Conservation (phyloP, 1,140 invertebrate species). For the honey bee (Apis mellifera) region DNA sequence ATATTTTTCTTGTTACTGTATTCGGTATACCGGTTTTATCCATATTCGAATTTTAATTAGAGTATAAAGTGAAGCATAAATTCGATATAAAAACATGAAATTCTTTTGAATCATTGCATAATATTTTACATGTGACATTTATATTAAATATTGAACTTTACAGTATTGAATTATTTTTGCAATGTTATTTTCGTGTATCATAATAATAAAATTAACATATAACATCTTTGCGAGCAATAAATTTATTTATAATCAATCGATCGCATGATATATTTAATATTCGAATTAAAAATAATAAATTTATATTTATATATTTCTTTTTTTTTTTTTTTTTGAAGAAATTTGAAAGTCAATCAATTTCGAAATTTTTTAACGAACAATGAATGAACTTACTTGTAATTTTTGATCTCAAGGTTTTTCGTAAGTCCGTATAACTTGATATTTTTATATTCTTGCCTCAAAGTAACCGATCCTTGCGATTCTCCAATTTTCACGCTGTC, state of each 20-base stretch:
- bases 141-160: too few relatives aligned
- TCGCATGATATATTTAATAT: too few relatives aligned
- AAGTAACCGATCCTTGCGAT: slow-evolving; percentile 81
- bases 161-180: too few relatives aligned
- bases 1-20: not conserved
- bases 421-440: slow-evolving; percentile 83
- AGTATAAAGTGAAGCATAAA: too few relatives aligned
- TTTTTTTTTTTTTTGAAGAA: too few relatives aligned
- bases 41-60: not conserved
- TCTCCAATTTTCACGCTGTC: slow-evolving; percentile 82
- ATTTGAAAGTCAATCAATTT: not conserved
- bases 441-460: slow-evolving; percentile 83
- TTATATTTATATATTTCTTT: too few relatives aligned
- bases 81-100: not conserved
- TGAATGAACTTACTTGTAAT: slow-evolving; percentile 28
- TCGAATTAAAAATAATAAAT: too few relatives aligned
- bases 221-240: too few relatives aligned
- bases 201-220: too few relatives aligned
- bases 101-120: not conserved
- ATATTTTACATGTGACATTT: not conserved
- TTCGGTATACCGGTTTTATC: not conserved
- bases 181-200: too few relatives aligned
- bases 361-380: not conserved
- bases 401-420: slow-evolving; percentile 75
- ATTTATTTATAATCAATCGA: too few relatives aligned